phyloP scores from a whole-genome alignment of 2,113 vertebrate genomes.

The Mormyrus iriodes region DNA sequence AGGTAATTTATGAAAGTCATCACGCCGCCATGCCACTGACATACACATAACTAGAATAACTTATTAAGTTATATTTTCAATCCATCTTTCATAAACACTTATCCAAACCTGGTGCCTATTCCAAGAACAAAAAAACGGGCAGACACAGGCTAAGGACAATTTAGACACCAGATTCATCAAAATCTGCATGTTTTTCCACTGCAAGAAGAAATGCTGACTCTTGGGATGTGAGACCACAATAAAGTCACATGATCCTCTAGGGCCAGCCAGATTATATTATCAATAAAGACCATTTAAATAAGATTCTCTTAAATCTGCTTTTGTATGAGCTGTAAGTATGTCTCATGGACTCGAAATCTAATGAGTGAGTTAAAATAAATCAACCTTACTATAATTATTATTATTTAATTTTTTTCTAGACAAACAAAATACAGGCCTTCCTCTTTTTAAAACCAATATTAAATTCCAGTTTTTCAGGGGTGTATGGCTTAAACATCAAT shows the following conservation, averaged over 20 bases:
- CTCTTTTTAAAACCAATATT: not conserved
- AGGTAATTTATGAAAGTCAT: constrained; percentile 1
- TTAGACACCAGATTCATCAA: not conserved
- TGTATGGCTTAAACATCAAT: not conserved
- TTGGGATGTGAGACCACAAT: not conserved
- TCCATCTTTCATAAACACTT: not conserved
- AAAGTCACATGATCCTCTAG: not conserved
- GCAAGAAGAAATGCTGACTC: not conserved
- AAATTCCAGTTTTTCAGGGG: constrained; percentile 19
- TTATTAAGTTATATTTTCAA: not conserved
- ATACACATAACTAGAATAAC: not conserved
- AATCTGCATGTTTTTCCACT: not conserved
- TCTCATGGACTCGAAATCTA: not conserved
- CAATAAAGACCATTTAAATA: not conserved
- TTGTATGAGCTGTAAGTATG: not conserved
- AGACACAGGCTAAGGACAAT: not conserved
- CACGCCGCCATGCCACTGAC: not conserved
- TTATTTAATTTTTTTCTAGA: not conserved
- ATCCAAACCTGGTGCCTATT: not conserved
- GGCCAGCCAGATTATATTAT: not conserved
- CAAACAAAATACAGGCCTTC: not conserved
- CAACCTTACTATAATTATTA: not conserved
- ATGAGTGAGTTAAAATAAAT: not conserved
- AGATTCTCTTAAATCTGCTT: not conserved
- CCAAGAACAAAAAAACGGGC: not conserved